Evolutionary conservation across 2,113 vertebrate genomes (phyloP).

Genomic region (Saccopteryx leptura): DNA sequence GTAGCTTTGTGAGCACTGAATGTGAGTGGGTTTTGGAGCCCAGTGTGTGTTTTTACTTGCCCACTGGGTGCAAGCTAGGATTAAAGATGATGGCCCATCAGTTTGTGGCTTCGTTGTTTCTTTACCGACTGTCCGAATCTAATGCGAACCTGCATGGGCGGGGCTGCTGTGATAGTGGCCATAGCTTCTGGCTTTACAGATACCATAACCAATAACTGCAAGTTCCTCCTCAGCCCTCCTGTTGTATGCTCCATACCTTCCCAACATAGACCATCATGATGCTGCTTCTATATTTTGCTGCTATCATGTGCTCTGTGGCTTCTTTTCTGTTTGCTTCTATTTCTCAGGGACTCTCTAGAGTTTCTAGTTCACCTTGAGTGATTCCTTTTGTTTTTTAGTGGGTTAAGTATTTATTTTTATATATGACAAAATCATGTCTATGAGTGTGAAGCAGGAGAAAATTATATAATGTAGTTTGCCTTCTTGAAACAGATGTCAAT

Average conservation of each 20-base stretch:
- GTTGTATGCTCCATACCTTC: background rate
- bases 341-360: background rate
- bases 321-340: background rate
- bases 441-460: background rate
- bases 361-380: background rate
- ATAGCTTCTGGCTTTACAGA: too few species aligned
- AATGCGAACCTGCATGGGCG: too few species aligned
- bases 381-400: background rate
- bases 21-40: too few species aligned
- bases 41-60: too few species aligned
- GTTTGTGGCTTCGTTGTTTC: too few species aligned
- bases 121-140: too few species aligned
- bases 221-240: background rate
- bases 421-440: background rate
- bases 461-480: background rate
- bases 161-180: too few species aligned
- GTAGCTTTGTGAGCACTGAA: too few species aligned
- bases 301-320: background rate
- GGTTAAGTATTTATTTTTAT: background rate
- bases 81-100: too few species aligned
- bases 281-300: background rate
- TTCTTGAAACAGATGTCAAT: background rate
- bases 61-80: too few species aligned
- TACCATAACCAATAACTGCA: background rate
- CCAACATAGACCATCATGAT: background rate